Base-by-base conservation (phyloP, 1,140 invertebrate genomes). In the Acyrthosiphon pisum region DNA sequence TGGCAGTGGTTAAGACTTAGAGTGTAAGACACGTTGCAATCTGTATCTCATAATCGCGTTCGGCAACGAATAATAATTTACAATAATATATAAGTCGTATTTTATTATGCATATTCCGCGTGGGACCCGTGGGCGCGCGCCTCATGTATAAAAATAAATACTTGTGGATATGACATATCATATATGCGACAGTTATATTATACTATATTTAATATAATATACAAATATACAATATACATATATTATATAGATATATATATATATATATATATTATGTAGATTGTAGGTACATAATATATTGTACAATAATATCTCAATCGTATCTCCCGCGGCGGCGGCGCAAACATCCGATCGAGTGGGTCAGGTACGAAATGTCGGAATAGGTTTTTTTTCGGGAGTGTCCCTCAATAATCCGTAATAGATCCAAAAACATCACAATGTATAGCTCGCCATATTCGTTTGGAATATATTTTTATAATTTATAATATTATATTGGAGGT, bases 381-480 rank as follows among this genome's bases (percentile, higher is more conserved):
- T 76, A 76, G 60, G 60, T 68, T 76, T n/a, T 68, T 76, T 76
- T 76, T 76, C n/a, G 60, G 60, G 60, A 76, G 60, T 76, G 60
- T n/a, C 60, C 14, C 30, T 14, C 60, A 76, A 76, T 76, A n/a
- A 76, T 30, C 60, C n/a, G 2, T 14, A 76, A 76, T 30, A 20
- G 60, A 76, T 76, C 60, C 60, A 76, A 76, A 76, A 76, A 76
- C 60, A 76, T 76, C 60, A 76, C 60, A 76, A 76, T 76, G 60
- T n/a, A n/a, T n/a, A 76, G 60, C 60, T 76, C 60, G 7, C 30
- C 60, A 76, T 76, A 76, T 76, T 76, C 60, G 30, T 76, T 76
- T n/a, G n/a, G n/a, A n/a, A n/a, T 23, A 76, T 68, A 76, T 18
- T 76, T 76, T 76, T n/a, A 76, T 35, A 76, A 76, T 76, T 76